Conservation (phyloP, 2,113 vertebrate species). For the Scomber colias region DNA sequence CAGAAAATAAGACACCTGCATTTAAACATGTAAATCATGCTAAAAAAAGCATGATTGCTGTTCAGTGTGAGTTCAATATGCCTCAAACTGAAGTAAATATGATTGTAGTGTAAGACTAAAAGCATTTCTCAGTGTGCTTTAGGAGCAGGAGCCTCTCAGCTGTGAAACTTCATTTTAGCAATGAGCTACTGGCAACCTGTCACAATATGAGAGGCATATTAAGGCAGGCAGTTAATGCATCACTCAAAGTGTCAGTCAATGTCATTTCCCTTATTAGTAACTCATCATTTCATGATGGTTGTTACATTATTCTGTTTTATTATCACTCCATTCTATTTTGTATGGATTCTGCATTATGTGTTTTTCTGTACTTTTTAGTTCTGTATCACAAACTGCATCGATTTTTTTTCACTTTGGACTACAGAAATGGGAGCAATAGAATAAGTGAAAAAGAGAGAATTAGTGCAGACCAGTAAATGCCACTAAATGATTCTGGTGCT, state of each 20-base stretch:
- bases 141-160: neutral
- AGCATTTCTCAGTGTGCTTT: neutral
- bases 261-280: neutral
- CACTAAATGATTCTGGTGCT: no score
- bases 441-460: no score
- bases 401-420: no score
- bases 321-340: neutral
- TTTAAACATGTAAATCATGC: neutral
- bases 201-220: neutral
- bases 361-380: no score
- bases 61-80: neutral
- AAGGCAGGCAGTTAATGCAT: constrained; percentile 4
- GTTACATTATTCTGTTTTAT: neutral
- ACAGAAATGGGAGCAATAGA: no score
- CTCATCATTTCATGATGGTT: neutral
- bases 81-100: neutral
- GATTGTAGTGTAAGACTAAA: neutral
- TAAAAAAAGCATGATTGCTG: neutral
- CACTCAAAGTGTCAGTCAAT: constrained; percentile 15
- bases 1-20: constrained; percentile 18
- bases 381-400: no score
- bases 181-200: constrained; percentile 3
- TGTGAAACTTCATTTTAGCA: neutral
- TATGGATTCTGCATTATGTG: neutral
- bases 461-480: no score